A percentile compares a stretch with the other conserved stretches of the same genome.
phyloP scores from a whole-genome alignment of 2,797 vertebrate species.

The Myripristis jacobus region DNA sequence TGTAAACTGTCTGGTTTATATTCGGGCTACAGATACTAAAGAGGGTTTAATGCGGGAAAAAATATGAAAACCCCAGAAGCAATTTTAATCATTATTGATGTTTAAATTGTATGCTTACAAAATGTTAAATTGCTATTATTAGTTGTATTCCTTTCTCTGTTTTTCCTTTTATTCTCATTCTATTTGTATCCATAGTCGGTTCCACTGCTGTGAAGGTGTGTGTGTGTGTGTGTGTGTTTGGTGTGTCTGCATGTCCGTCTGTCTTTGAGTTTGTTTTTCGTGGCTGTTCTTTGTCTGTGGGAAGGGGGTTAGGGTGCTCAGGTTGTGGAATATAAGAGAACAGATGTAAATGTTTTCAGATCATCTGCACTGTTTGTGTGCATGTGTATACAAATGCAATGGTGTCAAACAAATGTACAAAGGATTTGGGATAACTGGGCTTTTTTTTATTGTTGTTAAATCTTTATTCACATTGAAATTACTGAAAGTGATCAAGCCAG shows the following conservation, averaged over 20 bases:
- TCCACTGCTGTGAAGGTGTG: constrained; percentile 5
- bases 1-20: too few species aligned
- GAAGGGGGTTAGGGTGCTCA: constrained; percentile 25
- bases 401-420: constrained; percentile 42
- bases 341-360: constrained; percentile 70
- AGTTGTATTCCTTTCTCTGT: neutral
- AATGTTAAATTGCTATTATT: constrained; percentile 14
- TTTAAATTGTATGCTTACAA: constrained; percentile 16
- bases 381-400: constrained; percentile 2
- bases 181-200: too few species aligned
- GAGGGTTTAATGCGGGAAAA: neutral
- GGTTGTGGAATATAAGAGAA: constrained; percentile 62
- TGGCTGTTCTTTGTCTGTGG: constrained; percentile 5
- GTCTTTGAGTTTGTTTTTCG: constrained; percentile 1
- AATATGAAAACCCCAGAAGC: constrained; percentile 32
- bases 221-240: constrained; percentile 16
- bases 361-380: constrained; percentile 50
- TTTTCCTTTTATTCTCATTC: constrained; percentile 5
- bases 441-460: too few species aligned
- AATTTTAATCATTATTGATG: constrained; percentile 25
- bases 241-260: neutral
- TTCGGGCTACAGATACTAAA: neutral
- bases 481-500: too few species aligned
- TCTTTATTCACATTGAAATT: too few species aligned
- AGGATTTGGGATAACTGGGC: too few species aligned